These are phyloP conservation scores for Eledone cirrhosa DNA, from an alignment of 2,888 invertebrate species.

Conservation along the genomic window DNA sequence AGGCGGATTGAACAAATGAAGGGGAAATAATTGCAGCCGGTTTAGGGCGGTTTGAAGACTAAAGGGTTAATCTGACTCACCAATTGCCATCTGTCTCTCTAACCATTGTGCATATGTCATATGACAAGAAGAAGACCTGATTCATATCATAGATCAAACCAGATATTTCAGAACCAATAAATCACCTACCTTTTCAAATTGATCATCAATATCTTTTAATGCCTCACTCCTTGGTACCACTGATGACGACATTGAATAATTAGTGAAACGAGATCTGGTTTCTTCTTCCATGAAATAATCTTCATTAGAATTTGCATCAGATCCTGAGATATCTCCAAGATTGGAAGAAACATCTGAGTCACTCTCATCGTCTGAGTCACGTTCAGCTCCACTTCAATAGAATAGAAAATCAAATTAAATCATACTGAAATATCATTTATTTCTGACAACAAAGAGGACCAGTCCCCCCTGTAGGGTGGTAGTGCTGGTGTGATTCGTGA, in stretches of 20 bases:
- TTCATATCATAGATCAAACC: too few relatives aligned
- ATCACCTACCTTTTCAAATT: conserved; percentile 81
- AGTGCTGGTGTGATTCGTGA: too few relatives aligned
- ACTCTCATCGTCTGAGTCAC: not conserved
- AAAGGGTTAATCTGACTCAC: too few relatives aligned
- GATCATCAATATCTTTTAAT: conserved; percentile 81
- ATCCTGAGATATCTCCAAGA: conserved; percentile 40
- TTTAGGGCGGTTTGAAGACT: too few relatives aligned
- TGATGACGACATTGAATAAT: conserved; percentile 93
- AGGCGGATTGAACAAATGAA: too few relatives aligned
- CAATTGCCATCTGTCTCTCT: too few relatives aligned
- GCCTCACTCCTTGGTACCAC: conserved; percentile 86
- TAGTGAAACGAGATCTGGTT: conserved; percentile 87
- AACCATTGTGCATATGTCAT: too few relatives aligned
- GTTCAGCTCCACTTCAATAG: conserved; percentile 15
- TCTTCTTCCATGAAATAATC: conserved; percentile 69
- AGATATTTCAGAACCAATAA: not conserved
- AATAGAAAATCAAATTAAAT: not conserved
- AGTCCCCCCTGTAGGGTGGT: too few relatives aligned
- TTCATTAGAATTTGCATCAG: conserved; percentile 40
- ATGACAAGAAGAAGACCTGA: too few relatives aligned
- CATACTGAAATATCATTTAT: not conserved
- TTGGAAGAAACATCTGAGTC: conserved; percentile 38
- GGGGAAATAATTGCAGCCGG: too few relatives aligned
- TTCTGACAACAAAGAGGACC: too few relatives aligned